Percentiles rank a stretch among this genome's conserved stretches.
Evolutionary conservation across 2,797 vertebrate genomes (phyloP).

Genomic region (Naso thynnoides): DNA sequence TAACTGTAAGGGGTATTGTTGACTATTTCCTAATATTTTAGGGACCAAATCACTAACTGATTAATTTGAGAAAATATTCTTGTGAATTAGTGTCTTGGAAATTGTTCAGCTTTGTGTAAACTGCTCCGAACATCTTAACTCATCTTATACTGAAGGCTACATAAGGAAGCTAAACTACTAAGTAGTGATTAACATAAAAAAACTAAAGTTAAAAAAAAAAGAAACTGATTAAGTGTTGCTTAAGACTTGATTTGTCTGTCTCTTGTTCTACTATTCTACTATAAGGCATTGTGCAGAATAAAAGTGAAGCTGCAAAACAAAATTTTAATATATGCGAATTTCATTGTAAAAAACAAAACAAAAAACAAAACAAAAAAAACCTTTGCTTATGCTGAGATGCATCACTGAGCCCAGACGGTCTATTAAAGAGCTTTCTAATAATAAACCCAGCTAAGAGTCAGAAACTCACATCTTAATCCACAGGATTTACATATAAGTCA

Average conservation of each 20-base stretch:
- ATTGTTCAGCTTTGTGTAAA: neutral
- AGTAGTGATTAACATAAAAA: neutral
- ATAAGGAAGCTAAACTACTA: neutral
- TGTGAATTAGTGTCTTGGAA: neutral
- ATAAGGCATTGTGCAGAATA: neutral
- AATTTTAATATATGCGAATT: neutral
- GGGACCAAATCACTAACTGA: neutral
- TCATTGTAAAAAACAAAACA: neutral
- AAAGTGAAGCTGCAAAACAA: neutral
- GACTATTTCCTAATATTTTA: neutral
- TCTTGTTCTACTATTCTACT: neutral
- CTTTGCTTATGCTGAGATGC: neutral
- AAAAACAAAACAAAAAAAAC: neutral
- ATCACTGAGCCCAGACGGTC: constrained; percentile 7
- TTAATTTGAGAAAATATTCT: neutral
- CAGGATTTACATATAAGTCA: constrained; percentile 28
- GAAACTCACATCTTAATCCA: constrained; percentile 37
- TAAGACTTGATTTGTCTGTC: neutral
- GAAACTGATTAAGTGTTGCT: neutral
- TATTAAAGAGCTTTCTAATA: constrained; percentile 25
- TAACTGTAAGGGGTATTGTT: neutral
- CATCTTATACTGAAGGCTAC: neutral
- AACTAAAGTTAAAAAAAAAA: neutral
- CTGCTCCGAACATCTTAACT: neutral
- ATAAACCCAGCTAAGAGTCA: constrained; percentile 23